Evolutionary conservation across 30 jellyfish, hydroid and myxozoan species (phyloP), one percentile per base, ranked within the genome.

Genomic region (Pseudorhiza aurosa): DNA sequence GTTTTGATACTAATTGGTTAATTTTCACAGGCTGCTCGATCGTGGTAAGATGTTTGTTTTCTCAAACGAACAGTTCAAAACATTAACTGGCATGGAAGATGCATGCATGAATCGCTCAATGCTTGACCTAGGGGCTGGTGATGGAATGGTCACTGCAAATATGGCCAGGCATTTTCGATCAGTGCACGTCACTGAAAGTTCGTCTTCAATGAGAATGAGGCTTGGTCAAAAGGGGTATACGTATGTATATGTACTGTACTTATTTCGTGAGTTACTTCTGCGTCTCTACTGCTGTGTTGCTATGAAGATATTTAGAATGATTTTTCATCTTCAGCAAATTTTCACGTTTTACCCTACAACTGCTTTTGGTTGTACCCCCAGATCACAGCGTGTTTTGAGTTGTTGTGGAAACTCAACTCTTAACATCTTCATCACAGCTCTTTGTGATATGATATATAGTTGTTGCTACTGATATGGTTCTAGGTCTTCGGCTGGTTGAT

Each of bases 101-200:
- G 47, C 72, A 8, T 62, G 83, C 29, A 71, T 71, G 65, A 60
- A 82, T n/a, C 59, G 78, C 24, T 51, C 87, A 18, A 37, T 76
- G 32, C 82, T 91, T 18, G 98, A 91, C 42, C 96, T 91, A 62
- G 98, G 98, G 15, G 98, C 98, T 27, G 98, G 98, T 21, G 96
- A 91, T 77, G 98, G 98, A 2, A 78, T 53, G 59, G 89, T 85
- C 25, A 91, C 96, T 1, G 55, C 42, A 40, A 55, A 24, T 24
- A 37, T 85, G 72, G 88, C 90, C 2, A 55, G 60, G 29, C 77
- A 84, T 72, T 83, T 83, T 37, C 69, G 75, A 17, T 36, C 53
- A 24, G 84, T 55, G 30, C 85, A 36, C 62, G 98, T 80, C 24
- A 91, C 98, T 1, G 98, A 91, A 53, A 87, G 74, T 32, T 91